Evolutionary conservation across 2,113 vertebrate genomes (phyloP).

Genomic region (Albula glossodonta): DNA sequence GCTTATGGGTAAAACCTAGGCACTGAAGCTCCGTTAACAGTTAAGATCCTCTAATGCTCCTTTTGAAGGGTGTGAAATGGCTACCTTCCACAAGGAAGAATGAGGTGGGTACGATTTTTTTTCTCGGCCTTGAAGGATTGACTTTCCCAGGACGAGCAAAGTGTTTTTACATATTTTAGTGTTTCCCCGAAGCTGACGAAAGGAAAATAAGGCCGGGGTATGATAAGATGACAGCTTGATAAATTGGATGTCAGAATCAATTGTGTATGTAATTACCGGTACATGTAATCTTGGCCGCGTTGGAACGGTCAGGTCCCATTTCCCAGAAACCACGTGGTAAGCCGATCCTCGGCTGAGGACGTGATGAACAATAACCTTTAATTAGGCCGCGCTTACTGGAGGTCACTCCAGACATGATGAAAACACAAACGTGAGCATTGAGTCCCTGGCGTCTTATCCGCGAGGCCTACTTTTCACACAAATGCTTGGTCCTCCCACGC

Average conservation of each 20-base stretch:
- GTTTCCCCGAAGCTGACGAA: slow-evolving; percentile 28
- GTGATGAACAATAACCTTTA: slow-evolving; percentile 16
- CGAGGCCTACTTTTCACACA: not conserved
- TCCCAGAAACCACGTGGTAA: not conserved
- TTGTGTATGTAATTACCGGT: slow-evolving; percentile 42
- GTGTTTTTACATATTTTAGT: slow-evolving; percentile 42
- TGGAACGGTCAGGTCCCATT: slow-evolving; percentile 5
- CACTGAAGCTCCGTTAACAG: slow-evolving; percentile 37
- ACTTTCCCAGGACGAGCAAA: slow-evolving; percentile 10
- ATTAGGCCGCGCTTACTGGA: not conserved
- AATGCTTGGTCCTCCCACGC: not conserved
- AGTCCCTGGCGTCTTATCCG: not conserved
- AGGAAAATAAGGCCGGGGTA: slow-evolving; percentile 41
- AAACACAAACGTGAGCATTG: not conserved
- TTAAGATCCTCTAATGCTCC: slow-evolving; percentile 46
- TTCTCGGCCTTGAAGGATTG: slow-evolving; percentile 1
- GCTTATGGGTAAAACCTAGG: slow-evolving; percentile 31
- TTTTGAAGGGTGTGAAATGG: slow-evolving; percentile 43
- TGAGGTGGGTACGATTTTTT: not conserved
- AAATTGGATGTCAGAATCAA: slow-evolving; percentile 50
- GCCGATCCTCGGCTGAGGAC: not conserved
- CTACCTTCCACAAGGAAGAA: not conserved
- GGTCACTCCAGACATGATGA: slow-evolving; percentile 20
- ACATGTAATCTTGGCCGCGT: slow-evolving; percentile 36
- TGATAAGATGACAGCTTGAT: slow-evolving; percentile 51